Percentiles rank a stretch among this genome's conserved stretches.
These are phyloP conservation scores for Sebastes minor DNA, from an alignment of 2,797 vertebrate genomes.

Conservation along the genomic window DNA sequence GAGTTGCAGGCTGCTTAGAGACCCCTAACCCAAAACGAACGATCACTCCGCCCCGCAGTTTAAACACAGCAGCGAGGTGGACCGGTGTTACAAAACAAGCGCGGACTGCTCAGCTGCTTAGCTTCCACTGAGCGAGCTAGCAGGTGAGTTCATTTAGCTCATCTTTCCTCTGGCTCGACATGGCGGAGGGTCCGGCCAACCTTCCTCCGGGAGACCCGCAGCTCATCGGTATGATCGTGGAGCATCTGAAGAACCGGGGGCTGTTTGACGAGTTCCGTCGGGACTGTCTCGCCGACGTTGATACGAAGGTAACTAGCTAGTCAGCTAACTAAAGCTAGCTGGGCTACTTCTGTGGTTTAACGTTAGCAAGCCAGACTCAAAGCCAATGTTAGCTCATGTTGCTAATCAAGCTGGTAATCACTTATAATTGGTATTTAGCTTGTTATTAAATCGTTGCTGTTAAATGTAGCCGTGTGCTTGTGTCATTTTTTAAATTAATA, in stretches of 20 bases:
- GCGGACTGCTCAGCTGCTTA: neutral
- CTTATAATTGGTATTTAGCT: too few relatives aligned
- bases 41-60: neutral
- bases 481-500: too few relatives aligned
- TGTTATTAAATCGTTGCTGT: too few relatives aligned
- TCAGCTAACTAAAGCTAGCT: neutral
- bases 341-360: neutral
- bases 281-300: constrained; percentile 97
- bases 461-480: too few relatives aligned
- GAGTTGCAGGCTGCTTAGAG: neutral
- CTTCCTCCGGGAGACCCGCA: constrained; percentile 93
- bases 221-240: constrained; percentile 93
- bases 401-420: neutral
- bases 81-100: neutral
- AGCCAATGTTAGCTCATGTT: neutral
- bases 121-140: neutral
- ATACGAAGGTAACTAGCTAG: constrained; percentile 88
- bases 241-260: constrained; percentile 95
- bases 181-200: constrained; percentile 75
- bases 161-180: constrained; percentile 15
- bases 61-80: neutral
- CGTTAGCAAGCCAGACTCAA: neutral
- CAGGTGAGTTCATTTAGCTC: neutral
- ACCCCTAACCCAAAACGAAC: accelerated
- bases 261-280: constrained; percentile 96